A percentile compares a stretch with the other conserved stretches of the same genome.
Conservation (phyloP, 2,888 invertebrate genomes). For the Ptychoptera contaminata region DNA sequence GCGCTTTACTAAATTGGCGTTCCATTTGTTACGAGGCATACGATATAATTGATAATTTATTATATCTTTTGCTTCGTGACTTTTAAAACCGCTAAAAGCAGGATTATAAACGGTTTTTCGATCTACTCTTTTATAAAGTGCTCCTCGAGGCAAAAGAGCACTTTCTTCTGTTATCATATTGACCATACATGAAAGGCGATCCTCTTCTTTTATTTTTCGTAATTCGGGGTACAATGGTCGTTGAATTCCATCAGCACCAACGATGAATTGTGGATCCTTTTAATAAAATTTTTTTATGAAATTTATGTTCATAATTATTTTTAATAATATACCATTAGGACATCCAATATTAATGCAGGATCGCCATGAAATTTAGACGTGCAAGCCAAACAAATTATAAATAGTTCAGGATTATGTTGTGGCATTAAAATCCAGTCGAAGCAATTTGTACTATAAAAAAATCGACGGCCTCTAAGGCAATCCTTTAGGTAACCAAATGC, state of each 20-base stretch:
- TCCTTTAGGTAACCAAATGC: slow-evolving; percentile 65
- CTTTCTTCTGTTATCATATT: slow-evolving; percentile 57
- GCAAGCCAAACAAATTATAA: slow-evolving; percentile 22
- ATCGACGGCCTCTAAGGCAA: slow-evolving; percentile 52
- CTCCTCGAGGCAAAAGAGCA: slow-evolving; percentile 63
- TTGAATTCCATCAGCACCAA: slow-evolving; percentile 31
- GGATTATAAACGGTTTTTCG: slow-evolving; percentile 56
- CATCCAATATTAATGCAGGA: slow-evolving; percentile 18
- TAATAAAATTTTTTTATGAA: background rate
- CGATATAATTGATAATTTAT: slow-evolving; percentile 66
- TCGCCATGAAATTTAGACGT: slow-evolving; percentile 23
- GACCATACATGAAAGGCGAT: slow-evolving; percentile 55
- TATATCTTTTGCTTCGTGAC: slow-evolving; percentile 48
- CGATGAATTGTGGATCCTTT: slow-evolving; percentile 34
- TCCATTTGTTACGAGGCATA: slow-evolving; percentile 51
- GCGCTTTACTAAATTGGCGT: slow-evolving; percentile 57
- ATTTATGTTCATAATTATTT: background rate
- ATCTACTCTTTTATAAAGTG: slow-evolving; percentile 54
- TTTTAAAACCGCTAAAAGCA: slow-evolving; percentile 48
- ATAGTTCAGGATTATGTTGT: slow-evolving; percentile 22
- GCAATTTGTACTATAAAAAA: slow-evolving; percentile 61
- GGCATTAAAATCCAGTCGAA: slow-evolving; percentile 51
- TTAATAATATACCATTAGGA: slow-evolving; percentile 19
- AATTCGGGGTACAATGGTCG: slow-evolving; percentile 31
- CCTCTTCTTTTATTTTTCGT: slow-evolving; percentile 57